phyloP scores from a whole-genome alignment of 2,797 vertebrate species.

The Sebastes glaucus region DNA sequence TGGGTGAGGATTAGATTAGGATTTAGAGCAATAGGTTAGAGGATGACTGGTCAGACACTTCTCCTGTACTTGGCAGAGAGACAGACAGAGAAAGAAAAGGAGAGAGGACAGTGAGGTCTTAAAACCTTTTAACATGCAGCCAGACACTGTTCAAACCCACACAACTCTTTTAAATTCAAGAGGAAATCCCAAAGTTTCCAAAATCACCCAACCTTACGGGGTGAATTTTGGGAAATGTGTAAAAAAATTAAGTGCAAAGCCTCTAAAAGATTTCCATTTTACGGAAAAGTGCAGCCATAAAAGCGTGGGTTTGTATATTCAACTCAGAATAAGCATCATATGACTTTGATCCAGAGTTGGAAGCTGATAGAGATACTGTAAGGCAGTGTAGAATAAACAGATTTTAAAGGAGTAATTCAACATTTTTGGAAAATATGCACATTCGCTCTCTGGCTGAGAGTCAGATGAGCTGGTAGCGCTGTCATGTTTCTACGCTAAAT shows the following conservation, averaged over 20 bases:
- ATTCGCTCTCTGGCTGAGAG: background rate
- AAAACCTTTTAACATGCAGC: slow-evolving; percentile 4
- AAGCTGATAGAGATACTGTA: background rate
- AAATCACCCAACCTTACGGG: background rate
- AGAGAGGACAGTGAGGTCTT: background rate
- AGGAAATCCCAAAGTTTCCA: background rate
- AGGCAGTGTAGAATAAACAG: background rate
- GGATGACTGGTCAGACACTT: slow-evolving; percentile 21
- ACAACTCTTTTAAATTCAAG: background rate
- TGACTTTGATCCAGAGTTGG: background rate
- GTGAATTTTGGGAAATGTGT: background rate
- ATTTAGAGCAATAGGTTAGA: slow-evolving; percentile 70
- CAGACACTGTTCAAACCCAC: background rate
- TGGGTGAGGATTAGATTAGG: slow-evolving; percentile 70
- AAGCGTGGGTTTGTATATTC: background rate
- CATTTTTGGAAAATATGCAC: background rate
- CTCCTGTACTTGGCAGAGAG: slow-evolving; percentile 2
- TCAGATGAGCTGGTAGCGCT: background rate
- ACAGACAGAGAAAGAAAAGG: background rate
- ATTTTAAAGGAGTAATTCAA: background rate
- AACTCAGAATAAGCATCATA: background rate
- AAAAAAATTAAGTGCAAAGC: background rate
- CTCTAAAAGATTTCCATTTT: background rate
- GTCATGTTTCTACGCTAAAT: background rate
- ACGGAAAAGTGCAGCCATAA: background rate